Conservation (phyloP, 1,140 invertebrate species). For the Drosophila lacteicornis region DNA sequence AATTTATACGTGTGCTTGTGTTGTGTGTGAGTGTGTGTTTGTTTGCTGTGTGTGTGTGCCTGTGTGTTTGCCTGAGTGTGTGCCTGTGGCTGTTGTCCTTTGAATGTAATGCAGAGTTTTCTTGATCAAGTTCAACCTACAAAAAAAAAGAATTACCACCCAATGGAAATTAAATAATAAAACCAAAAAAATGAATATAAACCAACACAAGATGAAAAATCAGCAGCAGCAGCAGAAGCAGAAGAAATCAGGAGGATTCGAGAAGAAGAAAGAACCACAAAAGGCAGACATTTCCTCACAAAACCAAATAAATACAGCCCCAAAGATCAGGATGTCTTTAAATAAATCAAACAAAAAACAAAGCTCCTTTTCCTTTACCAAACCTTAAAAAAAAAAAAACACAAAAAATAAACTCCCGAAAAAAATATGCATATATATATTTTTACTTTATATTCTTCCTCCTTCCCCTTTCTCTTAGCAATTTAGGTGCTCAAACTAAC, state of each 20-base stretch:
- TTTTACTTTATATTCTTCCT: conserved; percentile 85
- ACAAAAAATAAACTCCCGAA: conserved; percentile 25
- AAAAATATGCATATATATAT: conserved; percentile 81
- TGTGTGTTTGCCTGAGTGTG: conserved; percentile 18
- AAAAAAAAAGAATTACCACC: conserved; percentile 15
- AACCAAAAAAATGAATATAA: conserved; percentile 31
- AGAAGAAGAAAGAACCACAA: conserved; percentile 29
- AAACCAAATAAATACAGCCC: conserved; percentile 20
- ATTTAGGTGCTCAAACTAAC: conserved; percentile 81
- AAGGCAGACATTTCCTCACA: conserved; percentile 23
- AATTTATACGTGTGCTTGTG: conserved; percentile 16
- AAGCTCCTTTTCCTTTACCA: conserved; percentile 41
- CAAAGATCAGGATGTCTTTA: conserved; percentile 37
- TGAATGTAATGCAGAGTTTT: conserved; percentile 70
- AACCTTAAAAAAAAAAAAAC: conserved; percentile 43
- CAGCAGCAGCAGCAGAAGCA: conserved; percentile 55
- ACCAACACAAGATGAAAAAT: conserved; percentile 29
- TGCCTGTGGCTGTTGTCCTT: conserved; percentile 4
- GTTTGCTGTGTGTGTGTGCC: conserved; percentile 14
- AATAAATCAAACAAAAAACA: conserved; percentile 30
- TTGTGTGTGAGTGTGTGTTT: conserved; percentile 10
- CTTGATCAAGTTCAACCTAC: conserved; percentile 67
- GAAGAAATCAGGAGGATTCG: conserved; percentile 40
- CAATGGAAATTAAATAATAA: conserved; percentile 1
- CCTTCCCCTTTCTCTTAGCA: conserved; percentile 82